Conservation (phyloP, 2,113 vertebrate genomes). For the Nothocercus julius region DNA sequence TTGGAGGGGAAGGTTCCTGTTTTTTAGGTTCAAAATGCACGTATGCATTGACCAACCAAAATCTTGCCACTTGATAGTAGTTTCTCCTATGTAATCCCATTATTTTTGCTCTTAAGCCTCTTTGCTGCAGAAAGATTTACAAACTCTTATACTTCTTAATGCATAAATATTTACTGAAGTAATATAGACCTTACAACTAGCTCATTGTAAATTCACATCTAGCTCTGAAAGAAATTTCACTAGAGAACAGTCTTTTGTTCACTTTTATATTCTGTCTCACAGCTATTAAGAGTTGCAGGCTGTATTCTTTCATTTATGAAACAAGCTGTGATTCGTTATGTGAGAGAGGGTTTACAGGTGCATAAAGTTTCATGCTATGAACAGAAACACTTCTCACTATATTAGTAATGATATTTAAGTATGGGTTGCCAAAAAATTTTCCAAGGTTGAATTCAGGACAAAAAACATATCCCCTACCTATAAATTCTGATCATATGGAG, state of each 20-base stretch:
- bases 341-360: neutral
- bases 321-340: neutral
- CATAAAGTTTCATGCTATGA: neutral
- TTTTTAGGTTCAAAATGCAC: neutral
- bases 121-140: neutral
- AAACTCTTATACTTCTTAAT: neutral
- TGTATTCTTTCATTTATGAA: neutral
- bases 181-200: neutral
- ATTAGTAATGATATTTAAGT: neutral
- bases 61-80: neutral
- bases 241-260: neutral
- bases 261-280: neutral
- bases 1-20: neutral
- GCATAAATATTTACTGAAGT: neutral
- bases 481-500: neutral
- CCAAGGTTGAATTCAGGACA: neutral
- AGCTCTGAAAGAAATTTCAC: neutral
- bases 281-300: neutral
- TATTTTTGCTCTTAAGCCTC: neutral
- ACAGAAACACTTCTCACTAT: neutral
- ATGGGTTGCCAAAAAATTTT: neutral
- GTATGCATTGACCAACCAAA: neutral
- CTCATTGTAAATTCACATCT: neutral
- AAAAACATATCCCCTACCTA: neutral
- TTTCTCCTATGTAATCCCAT: neutral